Base-by-base conservation (phyloP, 1,140 invertebrate species). In the Saccostrea echinata region DNA sequence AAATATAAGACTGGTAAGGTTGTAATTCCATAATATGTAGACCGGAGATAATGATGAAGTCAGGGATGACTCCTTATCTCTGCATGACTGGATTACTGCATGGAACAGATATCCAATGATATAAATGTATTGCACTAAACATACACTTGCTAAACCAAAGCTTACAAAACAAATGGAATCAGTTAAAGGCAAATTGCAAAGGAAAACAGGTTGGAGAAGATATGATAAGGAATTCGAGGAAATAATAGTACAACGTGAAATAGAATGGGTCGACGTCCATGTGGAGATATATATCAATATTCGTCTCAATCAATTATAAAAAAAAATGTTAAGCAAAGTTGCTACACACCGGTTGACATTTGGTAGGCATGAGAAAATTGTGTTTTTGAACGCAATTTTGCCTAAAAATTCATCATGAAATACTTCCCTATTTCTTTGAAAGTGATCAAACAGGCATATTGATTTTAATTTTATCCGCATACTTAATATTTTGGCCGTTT, bases 121-220 rank as follows among this genome's bases (percentile, higher is more conserved):
- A 1, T n/a, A n/a, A n/a, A n/a, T n/a, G n/a, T 9, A 76, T 76
- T 76, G 68, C 68, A 76, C 24, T 27, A 76, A 76, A 33, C 11
- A 27, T 76, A 76, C 68, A 76, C 24, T 76, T 76, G 1, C 24
- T 12, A 13, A 76, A 24, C n/a, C n/a, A n/a, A n/a, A n/a, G n/a
- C n/a, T n/a, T n/a, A n/a, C n/a, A n/a, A n/a, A n/a, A n/a, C 68
- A 76, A 21, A 76, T 76, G 68, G 9, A 76, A 76, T 27, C 68
- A 1, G 68, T 18, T 24, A n/a, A n/a, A 76, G 68, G 8, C 24
- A 76, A 27, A 76, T 76, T 12, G 68, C 9, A 76, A 1, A 11
- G 30, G 9, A 27, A 76, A 76, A 2, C 13, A 9, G 30, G n/a
- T 61, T 76, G 9, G 68, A 24, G 13, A 27, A 27, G n/a, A 24